Evolutionary conservation across 2,888 invertebrate genomes (phyloP).

Genomic region (Trissolcus japonicus): DNA sequence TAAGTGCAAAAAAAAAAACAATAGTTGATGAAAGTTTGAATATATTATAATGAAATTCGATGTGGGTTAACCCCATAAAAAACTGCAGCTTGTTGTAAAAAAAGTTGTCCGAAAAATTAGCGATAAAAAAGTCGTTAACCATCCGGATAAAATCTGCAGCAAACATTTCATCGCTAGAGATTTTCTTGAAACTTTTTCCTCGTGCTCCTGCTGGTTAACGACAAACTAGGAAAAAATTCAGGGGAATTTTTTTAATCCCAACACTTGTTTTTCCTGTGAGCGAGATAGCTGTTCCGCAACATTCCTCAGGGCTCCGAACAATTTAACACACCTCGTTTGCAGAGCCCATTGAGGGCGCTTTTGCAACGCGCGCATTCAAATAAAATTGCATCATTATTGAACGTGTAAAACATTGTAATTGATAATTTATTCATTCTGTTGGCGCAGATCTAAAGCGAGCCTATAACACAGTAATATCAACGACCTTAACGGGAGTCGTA

Average conservation of each 20-base stretch:
- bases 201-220: not conserved
- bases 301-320: slow-evolving; percentile 31
- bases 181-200: too few species aligned
- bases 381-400: slow-evolving; percentile 52
- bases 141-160: too few species aligned
- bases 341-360: slow-evolving; percentile 39
- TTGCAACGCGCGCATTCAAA: slow-evolving; percentile 42
- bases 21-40: too few species aligned
- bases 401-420: slow-evolving; percentile 48
- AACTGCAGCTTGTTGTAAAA: too few species aligned
- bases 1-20: too few species aligned
- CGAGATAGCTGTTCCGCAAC: slow-evolving; percentile 14
- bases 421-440: slow-evolving; percentile 53
- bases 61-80: too few species aligned
- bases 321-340: slow-evolving; percentile 46
- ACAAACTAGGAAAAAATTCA: not conserved
- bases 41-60: too few species aligned
- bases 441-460: slow-evolving; percentile 15
- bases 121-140: too few species aligned
- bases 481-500: slow-evolving; percentile 57
- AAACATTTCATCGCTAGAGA: too few species aligned
- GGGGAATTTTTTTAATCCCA: not conserved
- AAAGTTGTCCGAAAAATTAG: too few species aligned
- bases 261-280: slow-evolving; percentile 3
- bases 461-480: slow-evolving; percentile 45